phyloP scores from a whole-genome alignment of 1,140 invertebrate species.

The Oreohelix idahoensis region DNA sequence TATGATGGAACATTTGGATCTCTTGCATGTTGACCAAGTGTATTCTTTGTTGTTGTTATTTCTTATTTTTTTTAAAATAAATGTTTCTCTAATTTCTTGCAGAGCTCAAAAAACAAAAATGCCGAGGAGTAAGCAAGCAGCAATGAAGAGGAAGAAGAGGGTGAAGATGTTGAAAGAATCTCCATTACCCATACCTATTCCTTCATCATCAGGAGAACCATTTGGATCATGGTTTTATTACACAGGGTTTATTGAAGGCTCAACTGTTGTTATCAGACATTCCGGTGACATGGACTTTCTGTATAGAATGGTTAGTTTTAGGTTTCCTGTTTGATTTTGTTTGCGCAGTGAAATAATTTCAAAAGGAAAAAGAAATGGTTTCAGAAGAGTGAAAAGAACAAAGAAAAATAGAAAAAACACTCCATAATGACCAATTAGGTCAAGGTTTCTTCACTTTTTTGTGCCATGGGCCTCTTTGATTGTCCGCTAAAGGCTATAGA shows the following conservation, averaged over 20 bases:
- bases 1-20: too few species aligned
- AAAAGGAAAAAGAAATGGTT: neutral
- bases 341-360: too few species aligned
- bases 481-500: too few species aligned
- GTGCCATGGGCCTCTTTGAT: too few species aligned
- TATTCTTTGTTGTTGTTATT: too few species aligned
- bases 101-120: neutral
- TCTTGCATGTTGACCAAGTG: too few species aligned
- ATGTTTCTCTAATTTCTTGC: neutral
- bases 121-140: slow-evolving; percentile 28
- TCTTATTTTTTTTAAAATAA: too few species aligned
- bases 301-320: slow-evolving; percentile 60
- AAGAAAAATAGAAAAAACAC: neutral
- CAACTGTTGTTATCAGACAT: slow-evolving; percentile 56
- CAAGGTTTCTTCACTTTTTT: too few species aligned
- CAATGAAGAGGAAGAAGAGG: slow-evolving; percentile 39
- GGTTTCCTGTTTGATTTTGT: neutral
- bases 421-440: too few species aligned
- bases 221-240: slow-evolving; percentile 59
- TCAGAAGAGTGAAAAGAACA: neutral
- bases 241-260: slow-evolving; percentile 51
- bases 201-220: slow-evolving; percentile 46
- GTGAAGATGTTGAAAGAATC: slow-evolving; percentile 39
- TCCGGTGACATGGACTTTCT: slow-evolving; percentile 63
- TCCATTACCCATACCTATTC: slow-evolving; percentile 57